These are phyloP conservation scores for Zoroaster sp. DNA, from an alignment of 53 echinoderm and acorn worm genomes.

Conservation along the genomic window DNA sequence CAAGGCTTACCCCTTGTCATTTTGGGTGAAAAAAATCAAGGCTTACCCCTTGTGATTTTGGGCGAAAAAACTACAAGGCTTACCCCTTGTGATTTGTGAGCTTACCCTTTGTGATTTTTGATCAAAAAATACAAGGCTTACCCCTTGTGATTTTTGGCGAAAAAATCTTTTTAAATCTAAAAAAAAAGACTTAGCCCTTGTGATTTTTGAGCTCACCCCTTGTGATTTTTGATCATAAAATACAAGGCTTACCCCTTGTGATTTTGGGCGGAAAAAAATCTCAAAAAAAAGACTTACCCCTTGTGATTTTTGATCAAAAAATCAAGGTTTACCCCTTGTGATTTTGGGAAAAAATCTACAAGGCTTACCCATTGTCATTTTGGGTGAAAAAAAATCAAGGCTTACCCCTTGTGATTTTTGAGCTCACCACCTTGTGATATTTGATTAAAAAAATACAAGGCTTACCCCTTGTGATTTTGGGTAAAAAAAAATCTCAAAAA, in stretches of 20 bases:
- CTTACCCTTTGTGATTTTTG: neutral
- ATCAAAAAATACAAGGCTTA: neutral
- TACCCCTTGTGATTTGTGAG: too few species aligned
- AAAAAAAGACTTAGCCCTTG: neutral
- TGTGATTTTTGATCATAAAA: too few species aligned
- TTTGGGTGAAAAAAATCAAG: neutral
- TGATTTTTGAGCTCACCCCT: neutral
- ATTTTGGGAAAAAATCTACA: neutral
- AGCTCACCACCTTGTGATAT: too few species aligned
- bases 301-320: neutral
- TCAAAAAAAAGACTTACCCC: neutral
- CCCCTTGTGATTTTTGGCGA: neutral
- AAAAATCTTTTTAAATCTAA: too few species aligned
- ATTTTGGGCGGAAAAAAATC: neutral
- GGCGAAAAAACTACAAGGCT: too few species aligned
- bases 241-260: neutral
- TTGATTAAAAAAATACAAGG: neutral
- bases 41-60: neutral
- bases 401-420: neutral
- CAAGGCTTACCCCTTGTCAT: neutral
- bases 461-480: neutral
- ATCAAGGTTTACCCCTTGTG: neutral
- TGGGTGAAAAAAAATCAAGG: neutral
- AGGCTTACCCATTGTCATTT: too few species aligned
- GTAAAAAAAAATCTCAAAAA: neutral